Evolutionary conservation across 1,140 invertebrate genomes (phyloP).

Genomic region (Apolygus lucorum): DNA sequence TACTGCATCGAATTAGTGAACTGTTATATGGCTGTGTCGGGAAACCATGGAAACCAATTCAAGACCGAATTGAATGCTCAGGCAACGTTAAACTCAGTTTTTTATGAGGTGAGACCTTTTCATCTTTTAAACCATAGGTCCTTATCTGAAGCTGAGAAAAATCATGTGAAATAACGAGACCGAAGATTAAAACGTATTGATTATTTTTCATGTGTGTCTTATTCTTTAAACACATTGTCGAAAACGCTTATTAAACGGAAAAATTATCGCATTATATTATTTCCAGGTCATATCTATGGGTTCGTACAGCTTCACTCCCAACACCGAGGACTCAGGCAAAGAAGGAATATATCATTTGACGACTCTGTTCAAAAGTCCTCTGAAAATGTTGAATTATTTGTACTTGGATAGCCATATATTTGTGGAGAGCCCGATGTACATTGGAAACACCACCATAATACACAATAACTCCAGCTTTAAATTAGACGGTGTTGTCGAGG

Average conservation of each 20-base stretch:
- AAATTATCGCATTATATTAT: no score
- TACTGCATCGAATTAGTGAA: slow-evolving; percentile 13
- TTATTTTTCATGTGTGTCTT: no score
- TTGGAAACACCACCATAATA: neutral
- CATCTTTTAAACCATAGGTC: no score
- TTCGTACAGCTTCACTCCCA: neutral
- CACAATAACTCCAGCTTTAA: neutral
- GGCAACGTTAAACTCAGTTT: neutral
- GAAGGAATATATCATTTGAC: neutral
- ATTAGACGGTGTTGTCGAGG: neutral
- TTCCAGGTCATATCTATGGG: neutral
- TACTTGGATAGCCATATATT: neutral
- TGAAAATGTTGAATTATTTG: neutral
- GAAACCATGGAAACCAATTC: slow-evolving; percentile 18
- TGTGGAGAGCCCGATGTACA: neutral
- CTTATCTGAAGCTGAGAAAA: no score
- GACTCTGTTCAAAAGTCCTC: neutral
- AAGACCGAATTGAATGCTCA: slow-evolving; percentile 1
- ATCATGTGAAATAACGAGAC: no score
- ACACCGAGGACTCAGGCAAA: neutral
- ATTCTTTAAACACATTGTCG: no score
- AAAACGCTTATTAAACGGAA: no score
- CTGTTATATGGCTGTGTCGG: slow-evolving; percentile 18
- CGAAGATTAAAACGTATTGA: no score
- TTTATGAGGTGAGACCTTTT: neutral